phyloP scores from a whole-genome alignment of 2,888 invertebrate genomes.

The Subacronicta megacephala region DNA sequence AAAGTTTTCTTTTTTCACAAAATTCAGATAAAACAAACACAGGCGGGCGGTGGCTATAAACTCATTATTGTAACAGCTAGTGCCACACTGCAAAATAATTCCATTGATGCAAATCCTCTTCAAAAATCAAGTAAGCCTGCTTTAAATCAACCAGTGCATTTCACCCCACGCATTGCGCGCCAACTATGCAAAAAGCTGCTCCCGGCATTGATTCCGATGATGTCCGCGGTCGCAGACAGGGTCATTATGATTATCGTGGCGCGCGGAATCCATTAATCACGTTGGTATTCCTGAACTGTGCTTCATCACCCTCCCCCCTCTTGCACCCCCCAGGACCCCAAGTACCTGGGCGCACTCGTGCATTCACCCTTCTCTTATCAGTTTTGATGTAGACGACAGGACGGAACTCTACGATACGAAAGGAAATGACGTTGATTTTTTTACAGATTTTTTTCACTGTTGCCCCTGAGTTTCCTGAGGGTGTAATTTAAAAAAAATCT shows the following conservation, averaged over 20 bases:
- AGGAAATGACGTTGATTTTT: constrained; percentile 75
- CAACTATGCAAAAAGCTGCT: constrained; percentile 76
- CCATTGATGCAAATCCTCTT: constrained; percentile 43
- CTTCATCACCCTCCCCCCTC: constrained; percentile 62
- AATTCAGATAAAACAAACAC: constrained; percentile 3
- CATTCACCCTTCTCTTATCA: constrained; percentile 88
- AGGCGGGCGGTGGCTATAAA: constrained; percentile 15
- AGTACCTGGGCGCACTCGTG: constrained; percentile 87
- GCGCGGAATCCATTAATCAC: constrained; percentile 87
- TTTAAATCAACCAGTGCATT: constrained; percentile 45
- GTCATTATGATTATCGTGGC: constrained; percentile 87
- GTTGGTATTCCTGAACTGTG: constrained; percentile 82
- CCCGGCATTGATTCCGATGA: constrained; percentile 82
- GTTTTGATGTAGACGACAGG: constrained; percentile 80
- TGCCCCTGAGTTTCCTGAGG: constrained; percentile 39
- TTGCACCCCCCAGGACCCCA: constrained; percentile 66
- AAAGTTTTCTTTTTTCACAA: too few relatives aligned
- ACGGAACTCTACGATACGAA: constrained; percentile 64
- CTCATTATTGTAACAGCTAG: constrained; percentile 25
- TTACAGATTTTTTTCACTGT: constrained; percentile 42
- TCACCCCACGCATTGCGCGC: constrained; percentile 57
- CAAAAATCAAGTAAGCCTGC: constrained; percentile 50
- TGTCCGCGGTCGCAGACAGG: constrained; percentile 76
- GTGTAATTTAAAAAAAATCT: constrained; percentile 19
- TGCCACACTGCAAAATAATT: constrained; percentile 37